A percentile compares a stretch with the other conserved stretches of the same genome.
These are phyloP conservation scores for Hyalella azteca DNA, from an alignment of 2,888 invertebrate genomes.

Conservation along the genomic window DNA sequence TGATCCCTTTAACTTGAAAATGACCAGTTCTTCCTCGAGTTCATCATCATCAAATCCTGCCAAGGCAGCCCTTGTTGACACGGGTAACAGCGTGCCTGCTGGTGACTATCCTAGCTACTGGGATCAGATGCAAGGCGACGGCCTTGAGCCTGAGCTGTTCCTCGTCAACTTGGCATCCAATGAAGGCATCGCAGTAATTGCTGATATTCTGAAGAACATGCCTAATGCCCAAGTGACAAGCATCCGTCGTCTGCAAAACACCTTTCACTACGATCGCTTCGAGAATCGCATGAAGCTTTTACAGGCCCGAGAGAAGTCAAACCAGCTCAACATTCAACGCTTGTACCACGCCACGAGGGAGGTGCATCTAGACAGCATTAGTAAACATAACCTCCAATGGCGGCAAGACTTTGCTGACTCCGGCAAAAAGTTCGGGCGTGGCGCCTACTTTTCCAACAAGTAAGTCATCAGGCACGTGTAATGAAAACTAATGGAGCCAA, in stretches of 20 bases:
- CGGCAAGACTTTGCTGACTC: background rate
- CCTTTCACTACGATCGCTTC: background rate
- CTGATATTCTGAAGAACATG: background rate
- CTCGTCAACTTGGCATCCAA: background rate
- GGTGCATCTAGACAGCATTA: background rate
- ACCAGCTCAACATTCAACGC: background rate
- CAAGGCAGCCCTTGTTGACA: too few relatives aligned
- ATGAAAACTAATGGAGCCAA: too few relatives aligned
- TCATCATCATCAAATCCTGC: too few relatives aligned
- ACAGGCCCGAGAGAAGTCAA: background rate
- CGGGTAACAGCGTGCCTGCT: too few relatives aligned
- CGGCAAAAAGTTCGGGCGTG: background rate
- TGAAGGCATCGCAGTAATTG: background rate
- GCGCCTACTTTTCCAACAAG: conserved; percentile 11
- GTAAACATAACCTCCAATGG: background rate
- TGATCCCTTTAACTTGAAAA: background rate
- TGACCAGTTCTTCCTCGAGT: too few relatives aligned
- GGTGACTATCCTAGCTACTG: background rate
- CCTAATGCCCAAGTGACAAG: background rate
- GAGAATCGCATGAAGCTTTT: background rate
- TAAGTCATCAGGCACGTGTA: background rate
- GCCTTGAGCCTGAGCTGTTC: background rate
- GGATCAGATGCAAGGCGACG: background rate
- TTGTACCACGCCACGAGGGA: background rate
- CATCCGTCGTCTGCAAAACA: background rate